Conservation (phyloP, 2,888 invertebrate genomes). For the Athalia circularis region DNA sequence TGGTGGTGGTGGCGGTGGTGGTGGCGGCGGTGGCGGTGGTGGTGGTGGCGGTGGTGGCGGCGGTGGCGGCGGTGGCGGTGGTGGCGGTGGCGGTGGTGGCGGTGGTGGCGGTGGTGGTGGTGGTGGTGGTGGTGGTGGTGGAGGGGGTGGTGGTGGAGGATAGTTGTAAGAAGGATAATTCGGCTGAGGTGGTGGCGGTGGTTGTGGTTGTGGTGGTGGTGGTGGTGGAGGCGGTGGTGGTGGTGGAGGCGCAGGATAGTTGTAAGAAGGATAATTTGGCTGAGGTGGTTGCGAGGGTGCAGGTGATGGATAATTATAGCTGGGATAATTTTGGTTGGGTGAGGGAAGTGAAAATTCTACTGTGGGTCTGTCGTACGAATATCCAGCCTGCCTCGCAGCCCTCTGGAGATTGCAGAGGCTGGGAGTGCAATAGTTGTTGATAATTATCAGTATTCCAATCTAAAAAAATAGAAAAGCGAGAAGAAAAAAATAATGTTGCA, state of each 20-base stretch:
- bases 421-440: slow-evolving; percentile 49
- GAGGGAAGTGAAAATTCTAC: slow-evolving; percentile 60
- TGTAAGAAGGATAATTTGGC: slow-evolving; percentile 9
- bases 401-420: slow-evolving; percentile 51
- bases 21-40: slow-evolving; percentile 19
- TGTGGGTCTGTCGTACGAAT: slow-evolving; percentile 61
- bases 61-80: slow-evolving; percentile 13
- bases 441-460: slow-evolving; percentile 56
- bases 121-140: neutral
- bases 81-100: slow-evolving; percentile 27
- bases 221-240: neutral
- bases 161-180: slow-evolving; percentile 27
- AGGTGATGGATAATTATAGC: neutral
- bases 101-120: slow-evolving; percentile 10
- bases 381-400: slow-evolving; percentile 62
- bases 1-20: slow-evolving; percentile 25
- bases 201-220: neutral
- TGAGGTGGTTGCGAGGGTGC: neutral
- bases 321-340: slow-evolving; percentile 47
- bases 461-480: slow-evolving; percentile 45
- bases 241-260: slow-evolving; percentile 32
- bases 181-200: neutral
- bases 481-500: neutral
- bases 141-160: slow-evolving; percentile 22
- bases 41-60: slow-evolving; percentile 21